Evolutionary conservation across 2,888 invertebrate genomes (phyloP), one percentile per base, ranked within the genome.

Genomic region (Formica aserva): DNA sequence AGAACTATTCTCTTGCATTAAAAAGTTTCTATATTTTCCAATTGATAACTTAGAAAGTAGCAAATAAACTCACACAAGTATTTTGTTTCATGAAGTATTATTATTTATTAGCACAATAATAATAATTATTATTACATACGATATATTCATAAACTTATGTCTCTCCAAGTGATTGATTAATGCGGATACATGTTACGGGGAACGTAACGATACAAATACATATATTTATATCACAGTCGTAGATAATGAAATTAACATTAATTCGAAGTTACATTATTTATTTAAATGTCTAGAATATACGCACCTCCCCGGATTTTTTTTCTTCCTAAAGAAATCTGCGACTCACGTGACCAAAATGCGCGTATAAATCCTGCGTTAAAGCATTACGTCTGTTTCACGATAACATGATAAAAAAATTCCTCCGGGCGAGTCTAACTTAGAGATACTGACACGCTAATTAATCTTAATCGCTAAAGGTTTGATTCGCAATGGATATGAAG

Each of bases 171-270:
- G 88, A 91, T 89, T 89, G 87, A 90, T 87, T 82, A 88, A 86
- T 91, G 88, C 85, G 86, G 84, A 72, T 87, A 90, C 86, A 86
- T 84, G 84, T 86, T 87, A 86, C 90, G 84, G 52, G 52, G 77
- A 91, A 92, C 88, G 88, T 90, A 92, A 92, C 88, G 91, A 91
- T 92, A 92, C 91, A 92, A 92, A 92, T 92, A 92, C 92, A 92
- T 92, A 92, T 92, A 92, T 92, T 92, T 93, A 93, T 93, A 93
- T 93, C 92, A 93, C 92, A 93, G 92, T 93, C 92, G 92, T 91
- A 92, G 92, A 92, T 90, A 92, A 93, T 92, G 85, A 91, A 91
- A 90, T 89, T 84, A 90, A 86, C 35, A 85, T 91, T 87, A 89
- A 91, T 88, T 89, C 83, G 80, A 85, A 85, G 80, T 85, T 82